Percentiles rank a stretch among this genome's conserved stretches.
Conservation (phyloP, 2,888 invertebrate genomes). For the Tiphia femorata region DNA sequence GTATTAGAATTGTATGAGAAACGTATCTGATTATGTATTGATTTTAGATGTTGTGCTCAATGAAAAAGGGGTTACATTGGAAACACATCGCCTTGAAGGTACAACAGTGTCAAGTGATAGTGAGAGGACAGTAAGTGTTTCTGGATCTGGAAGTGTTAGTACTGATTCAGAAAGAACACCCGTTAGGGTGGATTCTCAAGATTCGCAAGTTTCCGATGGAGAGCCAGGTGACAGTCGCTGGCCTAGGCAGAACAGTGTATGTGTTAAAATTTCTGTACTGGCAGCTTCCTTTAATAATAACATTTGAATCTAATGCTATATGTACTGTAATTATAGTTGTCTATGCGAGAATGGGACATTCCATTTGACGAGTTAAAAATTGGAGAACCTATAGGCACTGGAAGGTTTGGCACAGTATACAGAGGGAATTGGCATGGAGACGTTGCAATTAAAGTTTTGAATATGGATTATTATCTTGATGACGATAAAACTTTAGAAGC, state of each 20-base stretch:
- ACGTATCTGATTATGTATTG: not conserved
- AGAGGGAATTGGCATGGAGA: slow-evolving; percentile 98
- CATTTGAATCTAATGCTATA: slow-evolving; percentile 17
- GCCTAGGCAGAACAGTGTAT: slow-evolving; percentile 87
- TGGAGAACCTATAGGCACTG: slow-evolving; percentile 89
- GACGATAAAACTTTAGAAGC: slow-evolving; percentile 90
- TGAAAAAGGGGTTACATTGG: slow-evolving; percentile 72
- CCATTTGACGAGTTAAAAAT: slow-evolving; percentile 94
- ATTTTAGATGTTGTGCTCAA: slow-evolving; percentile 59
- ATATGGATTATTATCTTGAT: slow-evolving; percentile 91
- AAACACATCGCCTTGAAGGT: slow-evolving; percentile 72
- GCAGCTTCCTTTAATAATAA: no score
- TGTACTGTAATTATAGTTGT: slow-evolving; percentile 73
- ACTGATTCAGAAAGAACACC: slow-evolving; percentile 88
- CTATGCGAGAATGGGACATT: slow-evolving; percentile 97
- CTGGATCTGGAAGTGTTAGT: slow-evolving; percentile 79
- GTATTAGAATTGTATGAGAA: not conserved
- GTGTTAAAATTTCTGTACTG: slow-evolving; percentile 56
- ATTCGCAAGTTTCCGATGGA: slow-evolving; percentile 80
- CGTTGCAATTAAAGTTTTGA: slow-evolving; percentile 95
- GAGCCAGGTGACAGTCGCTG: slow-evolving; percentile 73
- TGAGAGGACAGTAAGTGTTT: slow-evolving; percentile 79
- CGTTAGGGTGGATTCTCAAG: slow-evolving; percentile 85
- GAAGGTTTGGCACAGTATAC: slow-evolving; percentile 94
- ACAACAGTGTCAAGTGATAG: slow-evolving; percentile 76